Evolutionary conservation across 2,888 invertebrate genomes (phyloP).

Genomic region (Metallyticus violacea): DNA sequence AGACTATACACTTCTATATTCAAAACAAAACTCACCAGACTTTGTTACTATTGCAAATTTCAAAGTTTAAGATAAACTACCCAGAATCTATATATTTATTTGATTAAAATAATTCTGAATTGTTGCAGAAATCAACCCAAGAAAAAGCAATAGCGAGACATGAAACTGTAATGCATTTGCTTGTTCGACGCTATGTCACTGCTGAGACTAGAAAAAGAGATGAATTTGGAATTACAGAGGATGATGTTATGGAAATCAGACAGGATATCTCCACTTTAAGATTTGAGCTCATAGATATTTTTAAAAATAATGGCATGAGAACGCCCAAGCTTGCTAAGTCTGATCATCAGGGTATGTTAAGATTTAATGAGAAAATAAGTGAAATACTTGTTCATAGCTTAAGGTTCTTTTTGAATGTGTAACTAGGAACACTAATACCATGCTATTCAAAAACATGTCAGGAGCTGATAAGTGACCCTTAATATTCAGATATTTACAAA

Average conservation of each 20-base stretch:
- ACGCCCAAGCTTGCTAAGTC: conserved; percentile 70
- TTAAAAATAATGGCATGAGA: conserved; percentile 83
- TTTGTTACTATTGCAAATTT: no score
- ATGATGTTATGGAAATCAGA: conserved; percentile 96
- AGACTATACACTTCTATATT: not conserved
- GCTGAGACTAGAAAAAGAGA: conserved; percentile 85
- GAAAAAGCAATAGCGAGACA: conserved; percentile 70
- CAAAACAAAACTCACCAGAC: no score
- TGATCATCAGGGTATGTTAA: conserved; percentile 60
- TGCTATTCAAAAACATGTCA: not conserved
- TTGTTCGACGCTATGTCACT: conserved; percentile 88
- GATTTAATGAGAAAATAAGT: no score
- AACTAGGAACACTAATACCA: no score
- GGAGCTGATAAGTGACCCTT: not conserved
- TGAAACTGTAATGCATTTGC: conserved; percentile 80
- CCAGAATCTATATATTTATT: not conserved
- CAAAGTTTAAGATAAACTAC: not conserved
- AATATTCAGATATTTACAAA: not conserved
- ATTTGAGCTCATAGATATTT: conserved; percentile 89
- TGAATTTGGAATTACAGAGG: conserved; percentile 90
- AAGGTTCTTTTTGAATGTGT: no score
- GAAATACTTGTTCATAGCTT: no score
- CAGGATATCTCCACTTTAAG: conserved; percentile 94
- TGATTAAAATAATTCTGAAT: not conserved
- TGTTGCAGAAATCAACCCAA: conserved; percentile 64